A percentile compares a stretch with the other conserved stretches of the same genome.
phyloP scores from a whole-genome alignment of 1,140 invertebrate genomes.

The Agraylea sexmaculata region DNA sequence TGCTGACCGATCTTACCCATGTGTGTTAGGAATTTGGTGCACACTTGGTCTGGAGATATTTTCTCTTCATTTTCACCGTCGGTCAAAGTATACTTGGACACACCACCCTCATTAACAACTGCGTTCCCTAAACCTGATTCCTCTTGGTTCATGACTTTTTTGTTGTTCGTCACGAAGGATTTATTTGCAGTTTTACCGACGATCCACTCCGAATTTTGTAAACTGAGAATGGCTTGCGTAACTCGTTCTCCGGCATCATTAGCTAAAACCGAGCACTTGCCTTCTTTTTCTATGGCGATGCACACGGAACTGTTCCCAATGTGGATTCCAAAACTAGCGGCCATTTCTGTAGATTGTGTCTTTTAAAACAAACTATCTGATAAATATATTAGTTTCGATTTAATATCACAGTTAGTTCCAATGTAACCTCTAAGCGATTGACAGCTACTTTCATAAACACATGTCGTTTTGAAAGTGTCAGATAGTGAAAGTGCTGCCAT shows the following conservation, averaged over 20 bases:
- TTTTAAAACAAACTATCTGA: too few relatives aligned
- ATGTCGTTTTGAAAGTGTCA: too few relatives aligned
- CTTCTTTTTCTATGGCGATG: constrained; percentile 56
- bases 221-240: constrained; percentile 59
- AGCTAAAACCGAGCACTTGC: constrained; percentile 60
- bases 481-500: too few relatives aligned
- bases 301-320: constrained; percentile 58
- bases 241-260: constrained; percentile 70
- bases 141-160: constrained; percentile 46
- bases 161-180: constrained; percentile 55
- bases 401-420: too few relatives aligned
- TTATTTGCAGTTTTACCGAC: constrained; percentile 59
- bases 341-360: too few relatives aligned
- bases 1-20: constrained; percentile 59
- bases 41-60: constrained; percentile 48
- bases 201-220: constrained; percentile 56
- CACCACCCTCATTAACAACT: constrained; percentile 36
- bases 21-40: constrained; percentile 48
- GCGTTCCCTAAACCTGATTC: constrained; percentile 39
- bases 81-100: constrained; percentile 48
- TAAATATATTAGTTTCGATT: too few relatives aligned
- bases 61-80: constrained; percentile 42
- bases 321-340: constrained; percentile 53
- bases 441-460: too few relatives aligned
- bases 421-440: too few relatives aligned